Conservation (phyloP, 2,797 vertebrate species). For the Pseudomugil gertrudae region DNA sequence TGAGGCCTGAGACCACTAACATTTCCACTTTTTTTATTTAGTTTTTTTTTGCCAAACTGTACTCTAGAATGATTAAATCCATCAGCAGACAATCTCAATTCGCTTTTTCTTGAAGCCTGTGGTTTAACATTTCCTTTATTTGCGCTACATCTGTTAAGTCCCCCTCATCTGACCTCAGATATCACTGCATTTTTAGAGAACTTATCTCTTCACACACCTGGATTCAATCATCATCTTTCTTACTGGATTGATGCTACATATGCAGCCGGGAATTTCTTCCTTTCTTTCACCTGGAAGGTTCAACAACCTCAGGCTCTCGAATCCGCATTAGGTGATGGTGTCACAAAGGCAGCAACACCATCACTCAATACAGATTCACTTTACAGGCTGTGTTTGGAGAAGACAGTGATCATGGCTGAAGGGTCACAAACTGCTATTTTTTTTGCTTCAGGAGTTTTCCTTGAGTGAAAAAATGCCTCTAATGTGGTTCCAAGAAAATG, state of each 20-base stretch:
- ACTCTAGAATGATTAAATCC: slow-evolving; percentile 64
- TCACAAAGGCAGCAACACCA: too few relatives aligned
- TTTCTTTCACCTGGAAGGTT: slow-evolving; percentile 53
- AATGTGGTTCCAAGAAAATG: slow-evolving; percentile 1
- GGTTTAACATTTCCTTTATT: slow-evolving; percentile 67
- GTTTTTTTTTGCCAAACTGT: slow-evolving; percentile 49
- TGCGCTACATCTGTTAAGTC: slow-evolving; percentile 68
- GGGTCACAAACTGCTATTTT: slow-evolving; percentile 28
- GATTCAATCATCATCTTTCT: slow-evolving; percentile 59
- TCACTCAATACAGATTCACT: too few relatives aligned
- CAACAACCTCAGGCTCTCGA: slow-evolving; percentile 29
- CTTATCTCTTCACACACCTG: slow-evolving; percentile 66
- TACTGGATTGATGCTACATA: slow-evolving; percentile 39
- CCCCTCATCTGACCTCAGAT: slow-evolving; percentile 62
- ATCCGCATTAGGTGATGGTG: too few relatives aligned
- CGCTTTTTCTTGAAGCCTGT: slow-evolving; percentile 51
- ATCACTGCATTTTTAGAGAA: slow-evolving; percentile 42
- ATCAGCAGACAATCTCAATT: slow-evolving; percentile 59
- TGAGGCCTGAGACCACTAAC: slow-evolving; percentile 59
- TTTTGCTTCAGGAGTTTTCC: slow-evolving; percentile 20
- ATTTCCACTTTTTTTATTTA: slow-evolving; percentile 55
- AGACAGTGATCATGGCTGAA: slow-evolving; percentile 40
- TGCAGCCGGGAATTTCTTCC: slow-evolving; percentile 40
- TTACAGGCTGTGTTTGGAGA: slow-evolving; percentile 59
- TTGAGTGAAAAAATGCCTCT: slow-evolving; percentile 14